Evolutionary conservation across 2,888 invertebrate species (phyloP).

Genomic region (Apamea sordens): DNA sequence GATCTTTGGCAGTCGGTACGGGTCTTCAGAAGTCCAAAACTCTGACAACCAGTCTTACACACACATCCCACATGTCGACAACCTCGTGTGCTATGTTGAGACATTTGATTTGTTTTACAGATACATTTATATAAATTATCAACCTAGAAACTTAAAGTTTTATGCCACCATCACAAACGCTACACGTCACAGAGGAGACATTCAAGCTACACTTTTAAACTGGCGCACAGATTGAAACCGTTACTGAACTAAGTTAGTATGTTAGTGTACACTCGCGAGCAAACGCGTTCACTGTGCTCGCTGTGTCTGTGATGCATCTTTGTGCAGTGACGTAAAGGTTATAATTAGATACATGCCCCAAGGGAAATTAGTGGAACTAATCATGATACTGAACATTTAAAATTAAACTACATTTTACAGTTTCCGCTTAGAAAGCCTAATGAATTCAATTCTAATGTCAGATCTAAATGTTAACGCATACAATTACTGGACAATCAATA

Average conservation of each 20-base stretch:
- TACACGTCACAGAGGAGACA: constrained; percentile 1
- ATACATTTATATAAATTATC: background rate
- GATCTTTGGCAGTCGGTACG: no score
- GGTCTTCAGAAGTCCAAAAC: no score
- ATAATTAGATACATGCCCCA: background rate
- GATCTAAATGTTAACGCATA: background rate
- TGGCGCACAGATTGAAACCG: constrained; percentile 35
- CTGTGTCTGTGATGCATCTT: constrained; percentile 15
- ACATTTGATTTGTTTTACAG: background rate
- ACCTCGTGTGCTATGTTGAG: background rate
- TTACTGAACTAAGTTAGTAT: constrained; percentile 37
- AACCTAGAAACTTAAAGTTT: background rate
- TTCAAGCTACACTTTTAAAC: constrained; percentile 28
- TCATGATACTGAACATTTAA: background rate
- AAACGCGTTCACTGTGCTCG: constrained; percentile 2
- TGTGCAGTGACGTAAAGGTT: constrained; percentile 1
- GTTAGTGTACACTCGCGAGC: constrained; percentile 35
- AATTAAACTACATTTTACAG: background rate
- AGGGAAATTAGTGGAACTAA: background rate
- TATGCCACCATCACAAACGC: background rate
- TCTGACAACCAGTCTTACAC: no score
- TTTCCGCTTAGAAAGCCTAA: background rate
- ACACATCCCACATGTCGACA: background rate
- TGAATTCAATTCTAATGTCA: background rate
- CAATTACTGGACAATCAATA: no score